Evolutionary conservation across 2,888 invertebrate genomes (phyloP), one percentile per base, ranked within the genome.

Genomic region (Tenthredo mesomela): DNA sequence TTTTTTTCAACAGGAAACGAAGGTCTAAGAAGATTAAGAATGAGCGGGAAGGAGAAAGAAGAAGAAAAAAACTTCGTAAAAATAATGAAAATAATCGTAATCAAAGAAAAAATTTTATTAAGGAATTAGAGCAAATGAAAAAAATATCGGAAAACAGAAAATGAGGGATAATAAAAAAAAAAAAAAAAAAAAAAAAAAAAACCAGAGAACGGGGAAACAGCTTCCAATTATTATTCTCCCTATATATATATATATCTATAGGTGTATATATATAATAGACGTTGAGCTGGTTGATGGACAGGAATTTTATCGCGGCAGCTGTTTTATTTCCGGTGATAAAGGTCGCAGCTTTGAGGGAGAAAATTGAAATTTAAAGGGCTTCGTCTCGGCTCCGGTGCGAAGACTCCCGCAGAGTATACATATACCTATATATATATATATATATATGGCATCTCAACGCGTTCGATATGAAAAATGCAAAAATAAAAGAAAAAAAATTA

Each of bases 171-270:
- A n/a, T n/a, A n/a, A 7, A 18, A 12, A 47, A 25, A 0, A 21
- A 73, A 21, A 12, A 18, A n/a, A 15, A 18, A 73, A 73, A 37
- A 29, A 73, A 40, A 73, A 15, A 7, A 73, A 29, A 40, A 84
- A 40, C 18, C 29, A 43, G 6, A 58, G 29, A 21, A 73, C 43
- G 5, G 21, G 21, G 15, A 58, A 83, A 80, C 84, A 78, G 54
- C 80, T 58, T 65, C 77, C 84, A 85, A 85, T 85, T 85, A 84
- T 25, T 71, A 67, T 84, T 77, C 84, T 78, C 61, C 61, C 21
- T 58, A 50, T 77, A 47, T 33, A 84, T 77, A 25, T 10, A 10
- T 9, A 9, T 61, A 61, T 61, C 4, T 61, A 61, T 77, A 25
- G 25, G 25, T 9, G 21, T 61, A 61, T 61, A 12, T 61, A 61